These are phyloP conservation scores for Chaetogeoica ovagalla DNA, from an alignment of 2,888 invertebrate species.

Conservation along the genomic window DNA sequence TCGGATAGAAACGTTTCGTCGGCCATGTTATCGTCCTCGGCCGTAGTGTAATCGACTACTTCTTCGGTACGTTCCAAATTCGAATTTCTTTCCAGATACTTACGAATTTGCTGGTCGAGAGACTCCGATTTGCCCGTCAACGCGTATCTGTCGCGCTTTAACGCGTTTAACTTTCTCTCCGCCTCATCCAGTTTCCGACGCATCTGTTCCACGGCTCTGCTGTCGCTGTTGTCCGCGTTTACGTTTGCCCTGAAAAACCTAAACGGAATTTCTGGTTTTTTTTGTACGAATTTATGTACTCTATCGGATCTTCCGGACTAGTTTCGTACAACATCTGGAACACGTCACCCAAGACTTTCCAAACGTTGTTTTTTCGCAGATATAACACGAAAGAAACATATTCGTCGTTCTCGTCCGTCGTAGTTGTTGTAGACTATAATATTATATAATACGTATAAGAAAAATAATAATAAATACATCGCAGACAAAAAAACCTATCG, in stretches of 20 bases:
- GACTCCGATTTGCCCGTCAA: neutral
- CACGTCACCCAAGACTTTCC: neutral
- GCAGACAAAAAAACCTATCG: no score
- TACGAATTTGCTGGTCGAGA: neutral
- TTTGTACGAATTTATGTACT: neutral
- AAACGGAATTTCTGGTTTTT: neutral
- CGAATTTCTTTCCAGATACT: no score
- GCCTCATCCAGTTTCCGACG: neutral
- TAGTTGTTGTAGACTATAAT: no score
- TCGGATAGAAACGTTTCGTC: no score
- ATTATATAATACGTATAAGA: neutral
- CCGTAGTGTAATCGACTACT: no score
- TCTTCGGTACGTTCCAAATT: no score
- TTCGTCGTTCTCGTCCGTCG: neutral
- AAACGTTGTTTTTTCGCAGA: neutral
- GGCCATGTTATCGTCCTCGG: no score
- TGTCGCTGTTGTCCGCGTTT: neutral
- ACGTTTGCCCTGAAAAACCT: neutral
- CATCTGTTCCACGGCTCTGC: neutral
- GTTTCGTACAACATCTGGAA: constrained; percentile 6
- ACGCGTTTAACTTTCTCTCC: neutral
- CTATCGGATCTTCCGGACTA: constrained; percentile 13
- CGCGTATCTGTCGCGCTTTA: neutral
- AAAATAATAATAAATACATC: no score
- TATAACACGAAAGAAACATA: constrained; percentile 2